phyloP scores from a whole-genome alignment of 2,797 vertebrate genomes.

The Diceros bicornis region DNA sequence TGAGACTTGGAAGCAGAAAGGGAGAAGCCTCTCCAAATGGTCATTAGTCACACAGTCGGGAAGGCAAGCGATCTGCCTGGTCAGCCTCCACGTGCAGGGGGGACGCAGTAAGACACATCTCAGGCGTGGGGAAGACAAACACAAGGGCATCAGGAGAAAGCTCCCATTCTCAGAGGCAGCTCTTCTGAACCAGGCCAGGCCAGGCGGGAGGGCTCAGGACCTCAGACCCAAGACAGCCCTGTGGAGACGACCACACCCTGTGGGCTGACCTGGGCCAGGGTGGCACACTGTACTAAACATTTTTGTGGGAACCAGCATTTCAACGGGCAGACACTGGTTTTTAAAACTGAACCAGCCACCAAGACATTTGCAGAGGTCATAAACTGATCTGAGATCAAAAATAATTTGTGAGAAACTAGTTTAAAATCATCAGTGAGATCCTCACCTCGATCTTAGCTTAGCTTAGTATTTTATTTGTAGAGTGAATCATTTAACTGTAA shows the following conservation, averaged over 20 bases:
- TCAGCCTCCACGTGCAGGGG: background rate
- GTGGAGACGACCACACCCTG: background rate
- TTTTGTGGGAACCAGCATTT: background rate
- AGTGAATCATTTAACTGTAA: conserved; percentile 47
- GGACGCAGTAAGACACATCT: background rate
- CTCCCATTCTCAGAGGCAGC: background rate
- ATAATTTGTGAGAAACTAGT: background rate
- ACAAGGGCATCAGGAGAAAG: background rate
- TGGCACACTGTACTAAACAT: background rate
- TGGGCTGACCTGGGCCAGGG: background rate
- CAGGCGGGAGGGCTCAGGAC: no score
- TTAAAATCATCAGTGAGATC: background rate
- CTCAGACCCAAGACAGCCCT: background rate
- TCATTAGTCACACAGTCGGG: background rate
- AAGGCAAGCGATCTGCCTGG: no score
- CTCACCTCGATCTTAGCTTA: background rate
- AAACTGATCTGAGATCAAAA: background rate
- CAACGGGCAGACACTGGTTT: background rate
- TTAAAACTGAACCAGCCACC: background rate
- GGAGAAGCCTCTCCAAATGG: no score
- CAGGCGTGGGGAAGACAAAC: no score
- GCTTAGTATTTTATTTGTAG: conserved; percentile 2
- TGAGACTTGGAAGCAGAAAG: background rate
- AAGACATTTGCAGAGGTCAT: background rate
- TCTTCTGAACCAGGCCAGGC: no score